These are phyloP conservation scores for Flabesymbios commensalis DNA, from an alignment of 2,888 invertebrate species.

Conservation along the genomic window DNA sequence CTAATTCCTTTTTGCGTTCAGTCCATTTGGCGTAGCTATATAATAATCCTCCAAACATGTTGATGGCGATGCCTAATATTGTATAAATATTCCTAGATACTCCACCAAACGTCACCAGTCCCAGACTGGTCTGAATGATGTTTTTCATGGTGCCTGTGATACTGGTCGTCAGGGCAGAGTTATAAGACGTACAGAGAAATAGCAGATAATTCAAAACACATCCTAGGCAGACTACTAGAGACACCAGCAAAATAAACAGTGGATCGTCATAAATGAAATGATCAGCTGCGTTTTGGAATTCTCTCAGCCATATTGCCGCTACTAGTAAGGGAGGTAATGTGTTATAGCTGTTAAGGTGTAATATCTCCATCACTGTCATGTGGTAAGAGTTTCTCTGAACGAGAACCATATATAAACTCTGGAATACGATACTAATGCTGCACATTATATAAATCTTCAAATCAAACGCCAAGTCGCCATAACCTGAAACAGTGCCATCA, in stretches of 20 bases:
- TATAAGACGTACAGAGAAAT: constrained; percentile 62
- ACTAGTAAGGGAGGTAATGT: constrained; percentile 55
- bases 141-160: constrained; percentile 62
- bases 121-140: constrained; percentile 60
- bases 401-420: constrained; percentile 62
- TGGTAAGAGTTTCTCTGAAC: constrained; percentile 58
- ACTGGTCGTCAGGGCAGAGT: constrained; percentile 63
- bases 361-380: constrained; percentile 54
- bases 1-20: too few species aligned
- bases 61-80: constrained; percentile 57
- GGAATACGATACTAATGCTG: constrained; percentile 59
- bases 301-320: constrained; percentile 44
- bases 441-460: constrained; percentile 59
- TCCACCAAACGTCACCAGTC: constrained; percentile 62
- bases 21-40: constrained; percentile 61
- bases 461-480: constrained; percentile 61
- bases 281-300: constrained; percentile 34
- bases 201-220: constrained; percentile 62
- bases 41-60: constrained; percentile 57
- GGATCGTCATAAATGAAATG: constrained; percentile 29
- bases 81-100: constrained; percentile 55
- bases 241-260: constrained; percentile 51
- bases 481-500: constrained; percentile 49
- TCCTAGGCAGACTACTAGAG: constrained; percentile 51
- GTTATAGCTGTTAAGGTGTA: constrained; percentile 61